Conservation (phyloP, 1,140 invertebrate genomes). For the Hirudo medicinalis region DNA sequence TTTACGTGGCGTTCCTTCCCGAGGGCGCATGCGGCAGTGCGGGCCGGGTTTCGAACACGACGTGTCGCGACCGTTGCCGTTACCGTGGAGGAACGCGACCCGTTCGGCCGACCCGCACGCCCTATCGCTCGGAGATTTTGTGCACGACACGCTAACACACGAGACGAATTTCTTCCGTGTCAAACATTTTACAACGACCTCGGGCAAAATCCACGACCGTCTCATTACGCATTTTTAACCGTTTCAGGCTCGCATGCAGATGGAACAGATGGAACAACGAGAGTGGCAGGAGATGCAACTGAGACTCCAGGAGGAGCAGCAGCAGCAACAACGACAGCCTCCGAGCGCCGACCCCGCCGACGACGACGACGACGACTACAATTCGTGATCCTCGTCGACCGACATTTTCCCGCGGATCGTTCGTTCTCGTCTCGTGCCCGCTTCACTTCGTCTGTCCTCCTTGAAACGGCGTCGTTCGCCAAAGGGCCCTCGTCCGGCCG, state of each 20-base stretch:
- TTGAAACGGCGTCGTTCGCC: too few relatives aligned
- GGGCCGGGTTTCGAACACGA: too few relatives aligned
- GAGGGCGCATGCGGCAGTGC: too few relatives aligned
- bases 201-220: background rate
- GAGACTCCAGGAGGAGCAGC: slow-evolving; percentile 39
- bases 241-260: slow-evolving; percentile 65
- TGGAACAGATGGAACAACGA: slow-evolving; percentile 70
- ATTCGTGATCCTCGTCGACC: slow-evolving; percentile 5
- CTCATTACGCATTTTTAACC: background rate
- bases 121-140: background rate
- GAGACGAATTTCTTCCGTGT: background rate
- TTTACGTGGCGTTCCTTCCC: too few relatives aligned
- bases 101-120: too few relatives aligned
- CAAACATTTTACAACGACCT: background rate
- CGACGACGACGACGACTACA: slow-evolving; percentile 23
- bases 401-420: too few relatives aligned
- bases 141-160: background rate
- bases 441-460: too few relatives aligned
- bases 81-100: too few relatives aligned
- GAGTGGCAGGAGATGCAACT: slow-evolving; percentile 74
- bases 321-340: slow-evolving; percentile 27
- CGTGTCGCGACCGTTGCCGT: too few relatives aligned
- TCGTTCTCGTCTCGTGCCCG: too few relatives aligned
- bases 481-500: too few relatives aligned
- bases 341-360: background rate